phyloP scores from a whole-genome alignment of 2,113 vertebrate species.

The Dissostichus mawsoni region DNA sequence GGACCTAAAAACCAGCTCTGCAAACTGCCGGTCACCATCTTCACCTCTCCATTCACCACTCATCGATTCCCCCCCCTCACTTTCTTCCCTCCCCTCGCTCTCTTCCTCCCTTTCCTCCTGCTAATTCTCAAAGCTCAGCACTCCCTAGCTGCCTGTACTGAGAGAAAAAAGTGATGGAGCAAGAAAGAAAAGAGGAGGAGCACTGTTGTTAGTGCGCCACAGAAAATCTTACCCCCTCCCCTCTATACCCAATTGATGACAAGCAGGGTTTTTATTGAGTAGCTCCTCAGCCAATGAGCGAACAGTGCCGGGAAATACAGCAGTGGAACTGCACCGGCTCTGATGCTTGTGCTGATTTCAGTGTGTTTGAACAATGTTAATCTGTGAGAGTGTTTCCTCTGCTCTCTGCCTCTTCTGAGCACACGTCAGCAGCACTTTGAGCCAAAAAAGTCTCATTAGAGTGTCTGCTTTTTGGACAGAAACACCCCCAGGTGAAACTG shows the following conservation, averaged over 20 bases:
- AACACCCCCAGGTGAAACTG: slow-evolving; percentile 27
- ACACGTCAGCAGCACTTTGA: slow-evolving; percentile 45
- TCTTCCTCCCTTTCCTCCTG: slow-evolving; percentile 50
- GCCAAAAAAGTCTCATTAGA: slow-evolving; percentile 49
- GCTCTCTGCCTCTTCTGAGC: slow-evolving; percentile 47
- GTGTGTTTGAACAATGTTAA: slow-evolving; percentile 72
- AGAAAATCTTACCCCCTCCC: slow-evolving; percentile 42
- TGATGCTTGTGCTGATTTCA: slow-evolving; percentile 72
- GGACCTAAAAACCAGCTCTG: slow-evolving; percentile 33
- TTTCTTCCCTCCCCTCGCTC: not conserved
- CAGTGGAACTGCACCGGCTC: slow-evolving; percentile 75
- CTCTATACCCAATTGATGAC: slow-evolving; percentile 68
- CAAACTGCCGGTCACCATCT: slow-evolving; percentile 44
- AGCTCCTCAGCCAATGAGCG: slow-evolving; percentile 76
- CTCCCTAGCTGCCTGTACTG: slow-evolving; percentile 56
- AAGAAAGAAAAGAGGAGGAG: slow-evolving; percentile 72
- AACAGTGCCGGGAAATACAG: slow-evolving; percentile 83
- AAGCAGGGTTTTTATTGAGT: slow-evolving; percentile 73
- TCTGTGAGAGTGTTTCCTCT: slow-evolving; percentile 56
- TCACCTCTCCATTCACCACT: slow-evolving; percentile 29
- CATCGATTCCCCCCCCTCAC: slow-evolving; percentile 40
- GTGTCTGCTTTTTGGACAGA: slow-evolving; percentile 33
- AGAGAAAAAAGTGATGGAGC: slow-evolving; percentile 62
- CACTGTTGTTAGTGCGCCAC: slow-evolving; percentile 69
- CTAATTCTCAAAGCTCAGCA: slow-evolving; percentile 80